Percentiles rank a stretch among this genome's conserved stretches.
Conservation (phyloP, 2,113 vertebrate species). For the Sitta europaea region DNA sequence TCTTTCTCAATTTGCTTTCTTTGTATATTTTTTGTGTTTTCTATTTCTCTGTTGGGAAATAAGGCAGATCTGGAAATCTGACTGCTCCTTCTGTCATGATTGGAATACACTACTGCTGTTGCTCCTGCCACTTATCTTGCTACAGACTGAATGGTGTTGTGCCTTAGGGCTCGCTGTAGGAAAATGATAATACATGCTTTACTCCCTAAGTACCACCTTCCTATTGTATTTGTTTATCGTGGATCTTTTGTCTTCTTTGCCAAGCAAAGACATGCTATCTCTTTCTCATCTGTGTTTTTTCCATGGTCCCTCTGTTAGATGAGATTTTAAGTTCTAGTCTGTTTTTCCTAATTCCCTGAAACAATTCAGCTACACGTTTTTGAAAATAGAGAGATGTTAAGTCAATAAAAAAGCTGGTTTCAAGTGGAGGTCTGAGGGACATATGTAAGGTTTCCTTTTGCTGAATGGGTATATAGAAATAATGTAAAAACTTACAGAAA, state of each 20-base stretch:
- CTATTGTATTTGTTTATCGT: background rate
- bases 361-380: rapidly evolving
- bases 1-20: background rate
- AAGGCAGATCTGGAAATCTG: background rate
- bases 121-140: background rate
- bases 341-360: background rate
- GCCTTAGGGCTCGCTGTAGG: background rate
- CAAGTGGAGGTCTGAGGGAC: background rate
- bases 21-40: background rate
- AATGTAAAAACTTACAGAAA: background rate
- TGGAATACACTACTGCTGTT: background rate
- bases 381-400: background rate
- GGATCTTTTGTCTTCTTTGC: background rate
- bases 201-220: background rate
- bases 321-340: background rate
- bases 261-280: background rate
- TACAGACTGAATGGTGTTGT: background rate
- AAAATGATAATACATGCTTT: background rate
- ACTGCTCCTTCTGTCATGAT: background rate
- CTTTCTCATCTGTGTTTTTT: background rate
- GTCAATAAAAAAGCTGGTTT: background rate
- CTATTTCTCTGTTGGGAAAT: background rate
- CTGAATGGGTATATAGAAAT: background rate
- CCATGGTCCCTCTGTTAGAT: background rate
- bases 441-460: background rate